Evolutionary conservation across 2,113 vertebrate species (phyloP).

Genomic region (Caranx melampygus): DNA sequence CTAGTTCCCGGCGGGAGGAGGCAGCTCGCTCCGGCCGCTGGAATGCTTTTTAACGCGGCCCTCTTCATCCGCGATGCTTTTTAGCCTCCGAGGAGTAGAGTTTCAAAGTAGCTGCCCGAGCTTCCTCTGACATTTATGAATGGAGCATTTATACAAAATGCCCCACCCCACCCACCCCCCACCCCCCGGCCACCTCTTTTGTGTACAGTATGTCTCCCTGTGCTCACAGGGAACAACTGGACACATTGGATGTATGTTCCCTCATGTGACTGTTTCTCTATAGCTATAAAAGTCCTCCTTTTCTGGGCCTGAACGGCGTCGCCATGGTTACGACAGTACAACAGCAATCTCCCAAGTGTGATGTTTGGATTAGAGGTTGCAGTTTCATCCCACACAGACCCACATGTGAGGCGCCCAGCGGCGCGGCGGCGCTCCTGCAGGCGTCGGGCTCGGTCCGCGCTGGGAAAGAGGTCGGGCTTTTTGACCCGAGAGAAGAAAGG

Average conservation of each 20-base stretch:
- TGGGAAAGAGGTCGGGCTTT: not conserved
- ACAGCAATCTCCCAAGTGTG: not conserved
- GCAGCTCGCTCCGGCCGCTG: conserved; percentile 13
- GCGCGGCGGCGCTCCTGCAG: not conserved
- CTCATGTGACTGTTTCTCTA: conserved; percentile 33
- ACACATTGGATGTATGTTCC: conserved; percentile 26
- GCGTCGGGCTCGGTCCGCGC: not conserved
- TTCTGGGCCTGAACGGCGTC: not conserved
- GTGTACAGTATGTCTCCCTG: conserved; percentile 33
- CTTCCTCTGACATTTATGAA: conserved; percentile 59
- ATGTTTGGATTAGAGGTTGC: not conserved
- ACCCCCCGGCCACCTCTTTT: conserved; percentile 41
- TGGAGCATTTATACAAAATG: conserved; percentile 55
- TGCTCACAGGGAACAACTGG: conserved; percentile 31
- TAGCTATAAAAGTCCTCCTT: not conserved
- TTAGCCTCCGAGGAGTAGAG: conserved; percentile 40
- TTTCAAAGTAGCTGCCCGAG: conserved; percentile 53
- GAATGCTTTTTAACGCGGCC: conserved; percentile 52
- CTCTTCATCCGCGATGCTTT: conserved; percentile 36
- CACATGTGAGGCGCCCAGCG: not conserved
- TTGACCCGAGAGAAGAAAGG: not conserved
- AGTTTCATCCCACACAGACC: not conserved
- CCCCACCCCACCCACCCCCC: too few relatives aligned
- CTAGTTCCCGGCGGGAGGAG: conserved; percentile 42
- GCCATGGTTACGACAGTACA: not conserved